A percentile compares a stretch with the other conserved stretches of the same genome.
These are phyloP conservation scores for Lepilemur septentrionalis DNA, from an alignment of 2,797 vertebrate genomes.

Conservation along the genomic window DNA sequence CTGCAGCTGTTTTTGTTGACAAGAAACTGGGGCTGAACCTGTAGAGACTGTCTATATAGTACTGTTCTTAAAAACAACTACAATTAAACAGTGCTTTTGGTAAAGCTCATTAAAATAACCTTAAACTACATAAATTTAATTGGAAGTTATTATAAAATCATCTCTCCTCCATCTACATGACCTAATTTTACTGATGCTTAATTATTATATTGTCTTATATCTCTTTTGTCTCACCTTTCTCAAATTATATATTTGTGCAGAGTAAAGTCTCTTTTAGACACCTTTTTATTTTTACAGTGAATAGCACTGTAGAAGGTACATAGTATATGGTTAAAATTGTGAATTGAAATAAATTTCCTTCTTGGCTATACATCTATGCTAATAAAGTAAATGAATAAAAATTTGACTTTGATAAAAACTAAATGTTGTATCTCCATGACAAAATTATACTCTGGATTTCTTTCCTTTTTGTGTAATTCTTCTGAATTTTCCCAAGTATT, in stretches of 20 bases:
- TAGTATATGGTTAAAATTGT: background rate
- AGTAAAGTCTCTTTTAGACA: background rate
- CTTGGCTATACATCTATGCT: background rate
- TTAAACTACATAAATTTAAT: background rate
- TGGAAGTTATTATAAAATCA: background rate
- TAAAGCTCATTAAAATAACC: background rate
- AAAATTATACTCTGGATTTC: background rate
- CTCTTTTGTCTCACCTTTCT: background rate
- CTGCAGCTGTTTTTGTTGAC: background rate
- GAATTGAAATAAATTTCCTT: background rate
- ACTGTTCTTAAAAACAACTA: background rate
- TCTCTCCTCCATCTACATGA: background rate
- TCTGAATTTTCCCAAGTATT: background rate
- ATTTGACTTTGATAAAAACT: background rate
- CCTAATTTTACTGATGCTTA: background rate
- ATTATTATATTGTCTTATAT: background rate
- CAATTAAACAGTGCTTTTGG: background rate
- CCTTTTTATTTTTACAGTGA: background rate
- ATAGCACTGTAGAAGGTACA: background rate
- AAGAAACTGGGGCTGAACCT: background rate
- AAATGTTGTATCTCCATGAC: background rate
- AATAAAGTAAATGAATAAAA: background rate
- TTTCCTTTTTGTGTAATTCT: background rate
- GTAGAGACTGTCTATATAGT: background rate
- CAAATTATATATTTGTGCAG: background rate